Base-by-base conservation (phyloP, 2,113 vertebrate species). In the Illadopsis cleaveri region DNA sequence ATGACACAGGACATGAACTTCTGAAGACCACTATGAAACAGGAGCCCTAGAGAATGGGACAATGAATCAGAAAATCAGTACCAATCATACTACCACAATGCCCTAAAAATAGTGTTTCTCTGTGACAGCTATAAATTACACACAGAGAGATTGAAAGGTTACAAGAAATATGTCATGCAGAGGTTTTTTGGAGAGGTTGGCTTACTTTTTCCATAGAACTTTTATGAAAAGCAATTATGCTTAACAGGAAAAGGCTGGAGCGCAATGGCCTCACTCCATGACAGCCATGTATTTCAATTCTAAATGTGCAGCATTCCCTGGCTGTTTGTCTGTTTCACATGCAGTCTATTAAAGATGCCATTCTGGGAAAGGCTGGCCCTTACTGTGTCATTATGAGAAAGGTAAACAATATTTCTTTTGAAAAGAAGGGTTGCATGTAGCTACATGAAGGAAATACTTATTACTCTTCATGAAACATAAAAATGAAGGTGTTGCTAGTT, bases 381-480 rank as follows among this genome's bases (percentile, higher is more conserved):
- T 38, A 1, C 82, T 90, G 65, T 91, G 89, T 94, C 94, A 91
- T 97, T 97, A 73, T 62, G 80, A 96, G 77, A 85, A 96, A 96
- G 51, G 66, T 97, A 98, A 98, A 97, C 78, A 97, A 76, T 91
- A 95, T 97, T 97, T 96, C 96, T 83, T 85, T 73, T 87, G 94
- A 94, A 94, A 96, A 94, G 94, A 96, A 93, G 57, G 90, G 60
- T 66, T 69, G 33, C 61, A 45, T 95, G 44, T 89, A 66, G 73
- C 80, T 96, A 79, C 73, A 86, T 81, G 68, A 89, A 96, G 82
- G 79, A 97, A 96, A 97, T 83, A 94, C 93, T 87, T 95, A 93
- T 95, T 96, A 92, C 64, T 86, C 91, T 42, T 71, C 50, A 69
- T 44, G 64, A 95, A 93, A 66, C 57, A 90, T 88, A 91, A 75